Base-by-base conservation (phyloP, 2,797 vertebrate species). In the Lepilemur septentrionalis region DNA sequence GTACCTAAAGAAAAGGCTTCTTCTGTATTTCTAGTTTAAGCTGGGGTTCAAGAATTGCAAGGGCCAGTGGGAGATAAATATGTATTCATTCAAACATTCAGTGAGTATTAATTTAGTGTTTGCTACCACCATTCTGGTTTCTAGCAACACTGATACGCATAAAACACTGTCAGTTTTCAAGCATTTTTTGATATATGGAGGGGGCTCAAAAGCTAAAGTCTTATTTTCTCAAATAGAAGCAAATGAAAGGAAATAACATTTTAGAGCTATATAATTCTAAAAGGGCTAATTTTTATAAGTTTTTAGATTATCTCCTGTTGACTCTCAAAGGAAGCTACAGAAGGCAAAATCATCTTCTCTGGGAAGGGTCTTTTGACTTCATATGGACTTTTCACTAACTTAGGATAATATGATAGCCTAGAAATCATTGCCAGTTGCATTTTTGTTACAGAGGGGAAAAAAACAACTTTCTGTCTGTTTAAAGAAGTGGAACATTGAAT, bases 231-330 rank as follows among this genome's bases (percentile, higher is more conserved):
- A 96, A 91, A 97, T 84, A 88, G 25, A 80, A 94, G 35, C 23
- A 38, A 95, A 89, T 50, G 78, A 86, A 96, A 98, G 43, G 32
- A 43, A 96, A 30, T 23, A 50, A 23, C 1, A 83, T 93, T 96
- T 85, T 86, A 50, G 9, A 81, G 5, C 8, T 87, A 73, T 38
- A 73, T 28, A 82, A 92, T 73, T 94, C 78, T 89, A 80, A 89
- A 89, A 80, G n/a, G 78, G 13, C 48, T 80, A n/a, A 81, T 67
- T 22, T 72, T 35, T 76, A n/a, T 87, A 78, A 46, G 23, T 57
- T 95, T 93, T 94, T 63, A 82, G 3, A 38, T 92, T 88, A 96
- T 86, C 30, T 75, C 59, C 93, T 89, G 4, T 89, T 91, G 85
- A 81, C 46, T 85, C 73, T 59, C 70, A 87, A 83, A 82, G 69